Evolutionary conservation across 2,113 vertebrate species (phyloP).

Genomic region (Phalacrocorax pelagicus): DNA sequence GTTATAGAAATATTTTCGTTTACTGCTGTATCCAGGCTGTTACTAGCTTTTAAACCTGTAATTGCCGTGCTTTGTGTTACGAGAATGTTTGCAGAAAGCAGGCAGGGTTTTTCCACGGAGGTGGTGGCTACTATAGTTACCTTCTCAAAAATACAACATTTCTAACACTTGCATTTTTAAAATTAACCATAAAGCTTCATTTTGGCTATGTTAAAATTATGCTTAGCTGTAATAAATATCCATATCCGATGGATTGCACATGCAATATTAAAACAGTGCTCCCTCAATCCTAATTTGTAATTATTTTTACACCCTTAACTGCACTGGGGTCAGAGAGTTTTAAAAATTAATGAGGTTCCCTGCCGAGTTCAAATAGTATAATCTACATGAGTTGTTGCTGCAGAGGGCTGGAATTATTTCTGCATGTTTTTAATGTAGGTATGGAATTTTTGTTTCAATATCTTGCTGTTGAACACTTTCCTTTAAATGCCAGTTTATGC

Average conservation of each 20-base stretch:
- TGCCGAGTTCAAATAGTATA: conserved; percentile 74
- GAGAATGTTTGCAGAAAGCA: conserved; percentile 1
- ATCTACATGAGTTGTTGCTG: conserved; percentile 66
- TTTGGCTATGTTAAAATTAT: not conserved
- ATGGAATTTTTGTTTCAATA: conserved; percentile 33
- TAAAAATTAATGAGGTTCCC: conserved; percentile 83
- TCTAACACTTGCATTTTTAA: conserved; percentile 21
- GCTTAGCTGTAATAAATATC: conserved; percentile 41
- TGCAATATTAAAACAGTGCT: conserved; percentile 70
- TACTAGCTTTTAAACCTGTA: conserved; percentile 59
- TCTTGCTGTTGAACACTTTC: not conserved
- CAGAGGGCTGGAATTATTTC: conserved; percentile 60
- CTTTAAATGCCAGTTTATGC: conserved; percentile 20
- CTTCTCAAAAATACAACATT: not conserved
- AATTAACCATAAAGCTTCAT: not conserved
- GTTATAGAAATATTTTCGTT: conserved; percentile 37
- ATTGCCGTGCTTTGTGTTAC: conserved; percentile 69
- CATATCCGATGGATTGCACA: not conserved
- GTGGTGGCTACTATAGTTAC: conserved; percentile 35
- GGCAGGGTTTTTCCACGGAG: not conserved
- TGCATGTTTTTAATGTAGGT: conserved; percentile 52
- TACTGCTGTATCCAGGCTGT: conserved; percentile 37
- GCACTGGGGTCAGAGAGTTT: conserved; percentile 77
- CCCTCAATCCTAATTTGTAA: conserved; percentile 77
- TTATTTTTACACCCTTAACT: conserved; percentile 79